phyloP scores from a whole-genome alignment of 2,888 invertebrate genomes.

The Athalia rosae region DNA sequence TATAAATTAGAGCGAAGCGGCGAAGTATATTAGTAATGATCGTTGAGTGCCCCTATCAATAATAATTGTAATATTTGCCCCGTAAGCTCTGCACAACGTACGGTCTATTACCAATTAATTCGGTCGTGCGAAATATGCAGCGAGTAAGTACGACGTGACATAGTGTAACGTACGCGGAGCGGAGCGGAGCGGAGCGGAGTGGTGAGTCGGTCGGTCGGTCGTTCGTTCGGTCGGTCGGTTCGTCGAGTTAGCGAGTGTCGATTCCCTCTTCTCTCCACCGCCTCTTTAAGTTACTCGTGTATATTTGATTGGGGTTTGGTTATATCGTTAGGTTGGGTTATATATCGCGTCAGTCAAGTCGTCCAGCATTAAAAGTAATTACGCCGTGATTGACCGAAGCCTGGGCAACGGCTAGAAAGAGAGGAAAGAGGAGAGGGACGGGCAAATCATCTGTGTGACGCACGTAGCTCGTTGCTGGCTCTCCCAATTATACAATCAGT shows the following conservation, averaged over 20 bases:
- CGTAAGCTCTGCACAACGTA: conserved; percentile 54
- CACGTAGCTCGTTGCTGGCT: conserved; percentile 72
- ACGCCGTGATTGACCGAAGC: conserved; percentile 73
- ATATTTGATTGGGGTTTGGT: too few species aligned
- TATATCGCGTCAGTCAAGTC: conserved; percentile 72
- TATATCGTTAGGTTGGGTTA: conserved; percentile 58
- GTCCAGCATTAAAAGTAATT: conserved; percentile 73
- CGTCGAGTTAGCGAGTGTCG: too few species aligned
- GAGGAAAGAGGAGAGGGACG: conserved; percentile 58
- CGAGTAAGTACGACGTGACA: conserved; percentile 55
- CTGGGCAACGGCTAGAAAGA: conserved; percentile 48
- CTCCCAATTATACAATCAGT: conserved; percentile 73
- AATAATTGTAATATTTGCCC: conserved; percentile 69
- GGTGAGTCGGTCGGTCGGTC: conserved; percentile 31
- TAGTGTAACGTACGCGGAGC: too few species aligned
- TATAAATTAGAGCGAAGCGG: conserved; percentile 4
- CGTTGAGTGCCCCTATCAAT: conserved; percentile 69
- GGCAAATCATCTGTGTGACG: conserved; percentile 72
- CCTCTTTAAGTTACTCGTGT: too few species aligned
- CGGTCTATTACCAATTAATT: conserved; percentile 72
- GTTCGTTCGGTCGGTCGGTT: conserved; percentile 20
- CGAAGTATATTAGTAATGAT: conserved; percentile 18
- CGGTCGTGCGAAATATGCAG: conserved; percentile 72
- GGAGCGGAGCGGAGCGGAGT: too few species aligned
- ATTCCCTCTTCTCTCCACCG: too few species aligned